A percentile compares a stretch with the other conserved stretches of the same genome.
These are phyloP conservation scores for Rhabdomys pumilio DNA, from an alignment of 2,797 vertebrate genomes.

Conservation along the genomic window DNA sequence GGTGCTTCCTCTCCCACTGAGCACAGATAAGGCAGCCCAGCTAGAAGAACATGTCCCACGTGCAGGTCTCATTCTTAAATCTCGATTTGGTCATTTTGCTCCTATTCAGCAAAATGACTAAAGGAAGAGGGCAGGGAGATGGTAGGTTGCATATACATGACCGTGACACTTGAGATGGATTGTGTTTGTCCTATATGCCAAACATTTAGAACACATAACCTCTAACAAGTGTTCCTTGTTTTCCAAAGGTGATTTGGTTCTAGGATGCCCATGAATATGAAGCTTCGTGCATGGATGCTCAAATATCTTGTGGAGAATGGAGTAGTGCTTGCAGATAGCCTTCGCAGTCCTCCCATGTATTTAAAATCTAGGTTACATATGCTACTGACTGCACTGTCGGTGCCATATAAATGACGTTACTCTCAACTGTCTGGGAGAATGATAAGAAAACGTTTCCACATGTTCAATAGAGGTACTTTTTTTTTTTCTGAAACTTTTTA, in stretches of 20 bases:
- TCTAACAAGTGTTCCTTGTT: not conserved
- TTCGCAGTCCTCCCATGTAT: not conserved
- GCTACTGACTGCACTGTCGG: not conserved
- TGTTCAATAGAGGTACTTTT: not conserved
- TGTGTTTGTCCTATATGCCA: slow-evolving; percentile 18
- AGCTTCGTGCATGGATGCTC: not conserved
- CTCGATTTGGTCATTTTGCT: not conserved
- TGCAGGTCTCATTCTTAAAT: slow-evolving; percentile 13
- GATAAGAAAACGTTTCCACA: not conserved
- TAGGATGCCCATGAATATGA: not conserved
- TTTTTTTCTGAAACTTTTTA: not conserved
- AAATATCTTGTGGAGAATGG: slow-evolving; percentile 10
- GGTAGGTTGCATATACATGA: not conserved
- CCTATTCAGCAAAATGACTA: not conserved
- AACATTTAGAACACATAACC: not conserved
- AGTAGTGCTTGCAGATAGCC: not conserved
- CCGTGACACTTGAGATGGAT: not conserved
- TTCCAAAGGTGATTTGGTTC: not conserved
- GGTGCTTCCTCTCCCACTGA: not conserved
- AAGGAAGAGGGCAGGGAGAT: not conserved
- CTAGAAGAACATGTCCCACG: not conserved
- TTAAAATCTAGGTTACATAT: slow-evolving; percentile 16
- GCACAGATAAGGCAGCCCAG: not conserved
- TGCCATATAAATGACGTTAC: not conserved
- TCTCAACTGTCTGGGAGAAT: not conserved